Conservation (phyloP, 2,888 invertebrate genomes). For the Rhingia campestris region DNA sequence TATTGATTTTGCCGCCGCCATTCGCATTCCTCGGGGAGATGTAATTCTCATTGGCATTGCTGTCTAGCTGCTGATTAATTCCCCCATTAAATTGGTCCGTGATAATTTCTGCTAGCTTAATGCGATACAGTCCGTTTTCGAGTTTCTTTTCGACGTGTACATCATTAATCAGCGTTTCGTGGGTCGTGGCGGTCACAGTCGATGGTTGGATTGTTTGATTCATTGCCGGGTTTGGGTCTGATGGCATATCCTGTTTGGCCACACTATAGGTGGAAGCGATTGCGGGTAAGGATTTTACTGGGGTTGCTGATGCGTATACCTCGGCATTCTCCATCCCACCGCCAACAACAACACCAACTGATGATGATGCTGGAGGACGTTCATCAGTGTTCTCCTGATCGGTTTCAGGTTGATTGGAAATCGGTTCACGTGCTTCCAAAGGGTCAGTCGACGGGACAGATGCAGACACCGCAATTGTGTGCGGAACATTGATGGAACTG, state of each 20-base stretch:
- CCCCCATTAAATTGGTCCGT: conserved; percentile 77
- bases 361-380: conserved; percentile 68
- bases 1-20: conserved; percentile 79
- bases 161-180: conserved; percentile 75
- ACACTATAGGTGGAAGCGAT: conserved; percentile 8
- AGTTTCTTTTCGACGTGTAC: conserved; percentile 76
- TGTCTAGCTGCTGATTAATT: conserved; percentile 59
- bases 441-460: conserved; percentile 57
- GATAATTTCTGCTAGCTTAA: conserved; percentile 79
- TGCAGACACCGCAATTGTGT: conserved; percentile 52
- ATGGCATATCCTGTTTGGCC: conserved; percentile 7
- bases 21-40: conserved; percentile 38
- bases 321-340: conserved; percentile 35
- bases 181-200: conserved; percentile 53
- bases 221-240: conserved; percentile 39
- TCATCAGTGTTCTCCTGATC: conserved; percentile 75
- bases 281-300: conserved; percentile 29
- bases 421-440: conserved; percentile 68
- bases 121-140: conserved; percentile 80
- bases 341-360: conserved; percentile 25
- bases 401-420: conserved; percentile 71
- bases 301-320: conserved; percentile 33
- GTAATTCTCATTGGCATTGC: conserved; percentile 44
- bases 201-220: conserved; percentile 56
- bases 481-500: conserved; percentile 38